Evolutionary conservation across 1,140 invertebrate genomes (phyloP), one percentile per base, ranked within the genome.

Genomic region (Calephelis nemesis): DNA sequence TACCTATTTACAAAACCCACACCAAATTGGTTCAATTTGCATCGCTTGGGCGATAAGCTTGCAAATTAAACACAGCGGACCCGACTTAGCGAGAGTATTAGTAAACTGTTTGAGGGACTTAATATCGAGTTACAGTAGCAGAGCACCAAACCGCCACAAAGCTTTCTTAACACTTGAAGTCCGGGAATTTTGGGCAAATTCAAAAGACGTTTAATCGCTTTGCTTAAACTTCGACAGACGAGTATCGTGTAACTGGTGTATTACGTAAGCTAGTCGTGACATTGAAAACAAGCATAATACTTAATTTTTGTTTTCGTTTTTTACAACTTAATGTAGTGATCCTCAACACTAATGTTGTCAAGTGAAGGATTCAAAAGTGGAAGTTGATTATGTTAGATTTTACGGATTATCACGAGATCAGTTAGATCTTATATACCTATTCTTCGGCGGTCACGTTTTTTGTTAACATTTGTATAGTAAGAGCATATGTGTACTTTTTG

Each of bases 101-200:
- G 54, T 58, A 4, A 39, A 58, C 19, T 58, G 54, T 58, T 12
- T 58, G 54, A 58, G 54, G 39, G 9, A 15, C 15, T 54, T 54
- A 54, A 39, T 58, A 58, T 58, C 54, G 19, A 58, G 54, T 58
- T 58, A 58, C 54, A 7, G 52, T 19, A 54, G 19, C 19, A 40
- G 54, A 58, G 54, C 54, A 58, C 39, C 54, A 39, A 54, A 58
- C 54, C 54, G 11, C 54, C 19, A 58, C 54, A 58, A 58, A 58
- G 54, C 52, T 54, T 10, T 39, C 30, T 58, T 39, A 58, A 39
- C 54, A 58, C 54, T 12, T 2, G 54, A 11, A 39, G 11, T 4
- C 15, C 10, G 19, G 13, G 19, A 30, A 7, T 12, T 58, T 58
- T 58, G 5, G 19, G 11, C 9, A 10, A 39, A 58, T 39, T 19